Conservation (phyloP, 92 coral and sea anemone genomes). For the Scolanthus callimorphus region DNA sequence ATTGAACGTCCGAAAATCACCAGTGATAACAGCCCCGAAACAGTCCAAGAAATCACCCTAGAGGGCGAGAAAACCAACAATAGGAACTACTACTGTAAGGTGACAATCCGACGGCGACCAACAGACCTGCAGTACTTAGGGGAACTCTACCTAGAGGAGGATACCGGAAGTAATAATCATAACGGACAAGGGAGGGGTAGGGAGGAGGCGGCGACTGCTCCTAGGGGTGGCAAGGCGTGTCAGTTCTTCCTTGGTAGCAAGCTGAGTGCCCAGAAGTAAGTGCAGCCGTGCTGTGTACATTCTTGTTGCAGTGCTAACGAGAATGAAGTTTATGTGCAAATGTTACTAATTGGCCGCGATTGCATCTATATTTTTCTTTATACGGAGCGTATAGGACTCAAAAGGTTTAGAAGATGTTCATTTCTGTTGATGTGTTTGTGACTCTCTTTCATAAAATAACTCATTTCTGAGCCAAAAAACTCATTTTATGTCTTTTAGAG, state of each 20-base stretch:
- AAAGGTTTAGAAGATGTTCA: too few species aligned
- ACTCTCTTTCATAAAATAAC: too few species aligned
- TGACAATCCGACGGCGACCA: constrained; percentile 96
- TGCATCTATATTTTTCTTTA: too few species aligned
- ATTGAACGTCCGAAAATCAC: constrained; percentile 87
- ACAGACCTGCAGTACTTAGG: constrained; percentile 95
- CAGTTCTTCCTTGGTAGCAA: constrained; percentile 95
- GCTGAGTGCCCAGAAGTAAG: constrained; percentile 96
- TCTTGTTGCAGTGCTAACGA: too few species aligned
- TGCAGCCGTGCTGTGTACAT: too few species aligned
- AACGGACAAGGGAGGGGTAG: constrained; percentile 22
- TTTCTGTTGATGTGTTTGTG: too few species aligned
- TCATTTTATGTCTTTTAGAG: too few species aligned
- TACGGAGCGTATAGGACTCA: too few species aligned
- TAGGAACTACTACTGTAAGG: constrained; percentile 95
- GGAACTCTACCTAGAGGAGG: constrained; percentile 94
- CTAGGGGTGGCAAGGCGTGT: constrained; percentile 61
- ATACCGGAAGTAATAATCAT: constrained; percentile 42
- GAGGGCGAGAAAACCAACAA: constrained; percentile 98
- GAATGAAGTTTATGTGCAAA: too few species aligned
- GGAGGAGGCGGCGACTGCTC: constrained; percentile 10
- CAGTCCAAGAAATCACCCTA: constrained; percentile 89
- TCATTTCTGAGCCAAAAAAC: too few species aligned
- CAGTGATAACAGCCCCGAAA: constrained; percentile 85
- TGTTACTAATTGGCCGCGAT: too few species aligned